Percentiles rank a stretch among this genome's conserved stretches.
Evolutionary conservation across 2,888 invertebrate species (phyloP).

Genomic region (Lasioglossum vierecki): DNA sequence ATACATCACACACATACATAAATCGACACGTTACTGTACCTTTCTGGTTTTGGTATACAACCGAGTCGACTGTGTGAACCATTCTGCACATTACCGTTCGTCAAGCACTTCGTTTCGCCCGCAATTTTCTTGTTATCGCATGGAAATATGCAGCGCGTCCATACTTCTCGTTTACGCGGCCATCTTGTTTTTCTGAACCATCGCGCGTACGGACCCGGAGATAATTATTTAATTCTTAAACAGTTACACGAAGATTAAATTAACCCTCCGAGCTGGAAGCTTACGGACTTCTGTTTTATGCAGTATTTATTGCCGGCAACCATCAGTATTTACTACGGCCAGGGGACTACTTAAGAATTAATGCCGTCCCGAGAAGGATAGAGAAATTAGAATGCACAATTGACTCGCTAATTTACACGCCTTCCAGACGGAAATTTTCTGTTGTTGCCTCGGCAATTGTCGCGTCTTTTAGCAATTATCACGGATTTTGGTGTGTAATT

Average conservation of each 20-base stretch:
- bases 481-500: not conserved
- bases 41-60: not conserved
- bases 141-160: not conserved
- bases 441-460: slow-evolving; percentile 13
- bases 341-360: slow-evolving; percentile 48
- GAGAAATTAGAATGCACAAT: slow-evolving; percentile 55
- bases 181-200: slow-evolving; percentile 1
- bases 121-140: not conserved
- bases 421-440: slow-evolving; percentile 17
- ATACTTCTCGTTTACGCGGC: not conserved
- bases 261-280: slow-evolving; percentile 29
- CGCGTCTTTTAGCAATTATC: not conserved
- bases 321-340: slow-evolving; percentile 45
- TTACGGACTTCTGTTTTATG: slow-evolving; percentile 48
- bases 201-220: not conserved
- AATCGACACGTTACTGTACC: not conserved
- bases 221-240: slow-evolving; percentile 49
- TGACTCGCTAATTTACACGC: slow-evolving; percentile 39
- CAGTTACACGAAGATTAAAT: slow-evolving; percentile 46
- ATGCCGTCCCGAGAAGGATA: slow-evolving; percentile 42
- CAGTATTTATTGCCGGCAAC: slow-evolving; percentile 47
- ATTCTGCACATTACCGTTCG: not conserved
- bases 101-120: not conserved
- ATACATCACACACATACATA: too few relatives aligned
- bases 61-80: not conserved